Conservation (phyloP, 2,113 vertebrate species). For the Ameiurus melas region DNA sequence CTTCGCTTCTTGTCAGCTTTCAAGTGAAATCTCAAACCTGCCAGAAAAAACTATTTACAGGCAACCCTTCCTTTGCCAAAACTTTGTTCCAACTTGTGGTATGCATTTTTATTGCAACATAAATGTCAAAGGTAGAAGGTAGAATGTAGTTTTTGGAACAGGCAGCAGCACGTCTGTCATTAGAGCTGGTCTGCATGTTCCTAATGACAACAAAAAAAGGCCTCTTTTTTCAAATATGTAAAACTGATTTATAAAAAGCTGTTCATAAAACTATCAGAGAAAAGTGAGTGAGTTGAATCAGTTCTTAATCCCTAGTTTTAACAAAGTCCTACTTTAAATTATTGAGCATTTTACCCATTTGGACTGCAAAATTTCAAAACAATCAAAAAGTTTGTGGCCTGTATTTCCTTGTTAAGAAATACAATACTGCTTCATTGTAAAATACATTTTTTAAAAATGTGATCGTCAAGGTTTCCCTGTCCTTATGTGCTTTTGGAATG, state of each 20-base stretch:
- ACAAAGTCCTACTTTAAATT: neutral
- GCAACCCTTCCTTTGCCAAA: neutral
- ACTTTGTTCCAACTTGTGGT: neutral
- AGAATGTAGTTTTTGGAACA: neutral
- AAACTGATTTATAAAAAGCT: neutral
- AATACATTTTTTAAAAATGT: neutral
- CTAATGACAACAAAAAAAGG: neutral
- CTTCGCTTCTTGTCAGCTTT: conserved; percentile 48
- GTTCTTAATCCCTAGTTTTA: neutral
- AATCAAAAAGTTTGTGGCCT: neutral
- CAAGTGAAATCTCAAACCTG: conserved; percentile 50
- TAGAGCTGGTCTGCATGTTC: neutral
- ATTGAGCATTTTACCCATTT: neutral
- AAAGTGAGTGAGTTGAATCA: neutral
- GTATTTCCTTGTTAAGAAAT: neutral
- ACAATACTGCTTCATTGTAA: neutral
- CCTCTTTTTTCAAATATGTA: neutral
- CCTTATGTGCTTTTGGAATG: neutral
- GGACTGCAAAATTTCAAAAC: neutral
- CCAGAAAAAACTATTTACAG: conserved; percentile 23
- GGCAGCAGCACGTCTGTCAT: neutral
- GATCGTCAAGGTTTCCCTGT: neutral
- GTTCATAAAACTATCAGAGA: neutral
- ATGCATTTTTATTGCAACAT: neutral
- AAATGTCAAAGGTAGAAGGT: conserved; percentile 10